Percentiles rank a stretch among this genome's conserved stretches.
phyloP scores from a whole-genome alignment of 1,140 invertebrate genomes.

The Idris sp. region DNA sequence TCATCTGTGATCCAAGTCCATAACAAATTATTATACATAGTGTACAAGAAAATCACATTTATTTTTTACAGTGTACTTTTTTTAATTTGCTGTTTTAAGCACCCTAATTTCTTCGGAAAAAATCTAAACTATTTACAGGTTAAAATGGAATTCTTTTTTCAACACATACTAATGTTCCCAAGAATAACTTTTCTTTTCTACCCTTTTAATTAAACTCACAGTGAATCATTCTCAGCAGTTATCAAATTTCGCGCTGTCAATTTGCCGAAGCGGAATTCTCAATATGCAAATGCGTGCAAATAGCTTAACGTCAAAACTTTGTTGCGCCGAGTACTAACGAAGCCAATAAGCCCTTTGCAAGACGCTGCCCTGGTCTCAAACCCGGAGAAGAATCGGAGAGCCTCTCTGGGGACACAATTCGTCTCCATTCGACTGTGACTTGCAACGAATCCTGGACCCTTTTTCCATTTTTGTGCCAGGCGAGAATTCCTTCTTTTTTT shows the following conservation, averaged over 20 bases:
- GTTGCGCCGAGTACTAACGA: constrained; percentile 25
- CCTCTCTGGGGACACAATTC: constrained; percentile 69
- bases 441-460: constrained; percentile 61
- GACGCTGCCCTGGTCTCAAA: constrained; percentile 53
- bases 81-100: too few relatives aligned
- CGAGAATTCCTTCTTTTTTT: constrained; percentile 46
- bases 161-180: constrained; percentile 35
- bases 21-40: too few relatives aligned
- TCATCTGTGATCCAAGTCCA: too few relatives aligned
- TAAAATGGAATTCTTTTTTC: constrained; percentile 25
- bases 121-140: too few relatives aligned
- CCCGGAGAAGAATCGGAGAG: constrained; percentile 62
- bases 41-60: too few relatives aligned
- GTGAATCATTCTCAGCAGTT: constrained; percentile 43
- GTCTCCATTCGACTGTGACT: constrained; percentile 75
- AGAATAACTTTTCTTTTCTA: constrained; percentile 25
- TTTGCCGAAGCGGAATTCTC: constrained; percentile 35
- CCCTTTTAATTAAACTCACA: constrained; percentile 53
- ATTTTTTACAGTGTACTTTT: too few relatives aligned
- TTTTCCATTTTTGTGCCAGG: constrained; percentile 10
- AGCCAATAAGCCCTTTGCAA: constrained; percentile 35
- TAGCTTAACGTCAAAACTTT: constrained; percentile 33
- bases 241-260: constrained; percentile 49
- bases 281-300: constrained; percentile 53
- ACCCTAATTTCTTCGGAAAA: too few relatives aligned